phyloP scores from a whole-genome alignment of 2,113 vertebrate genomes.

The Osmerus mordax region DNA sequence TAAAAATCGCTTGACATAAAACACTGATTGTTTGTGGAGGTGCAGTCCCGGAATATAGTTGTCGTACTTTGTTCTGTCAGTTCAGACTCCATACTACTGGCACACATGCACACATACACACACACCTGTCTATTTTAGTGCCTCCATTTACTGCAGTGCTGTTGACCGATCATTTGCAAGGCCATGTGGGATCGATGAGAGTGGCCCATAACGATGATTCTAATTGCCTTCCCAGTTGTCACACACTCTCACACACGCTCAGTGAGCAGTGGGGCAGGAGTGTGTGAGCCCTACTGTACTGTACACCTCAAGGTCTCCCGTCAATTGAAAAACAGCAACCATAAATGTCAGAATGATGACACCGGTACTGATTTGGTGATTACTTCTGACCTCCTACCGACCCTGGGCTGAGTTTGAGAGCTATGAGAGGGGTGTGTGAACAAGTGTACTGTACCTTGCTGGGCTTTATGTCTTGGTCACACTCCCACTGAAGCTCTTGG shows the following conservation, averaged over 20 bases:
- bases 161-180: background rate
- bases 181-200: background rate
- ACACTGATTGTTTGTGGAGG: too few relatives aligned
- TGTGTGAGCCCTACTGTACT: background rate
- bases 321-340: background rate
- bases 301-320: background rate
- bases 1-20: too few relatives aligned
- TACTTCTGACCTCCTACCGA: background rate
- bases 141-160: constrained; percentile 8
- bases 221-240: background rate
- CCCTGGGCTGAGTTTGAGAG: background rate
- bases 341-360: background rate
- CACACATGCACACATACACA: too few relatives aligned
- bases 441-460: too few relatives aligned
- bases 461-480: too few relatives aligned
- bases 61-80: too few relatives aligned
- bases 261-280: too few relatives aligned
- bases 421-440: background rate
- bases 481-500: too few relatives aligned
- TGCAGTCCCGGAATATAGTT: too few relatives aligned
- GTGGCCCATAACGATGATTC: background rate
- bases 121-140: too few relatives aligned
- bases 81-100: too few relatives aligned
- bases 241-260: background rate
- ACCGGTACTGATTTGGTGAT: background rate